These are phyloP conservation scores for Drosophila pullipes DNA, from an alignment of 2,888 invertebrate genomes.

Conservation along the genomic window DNA sequence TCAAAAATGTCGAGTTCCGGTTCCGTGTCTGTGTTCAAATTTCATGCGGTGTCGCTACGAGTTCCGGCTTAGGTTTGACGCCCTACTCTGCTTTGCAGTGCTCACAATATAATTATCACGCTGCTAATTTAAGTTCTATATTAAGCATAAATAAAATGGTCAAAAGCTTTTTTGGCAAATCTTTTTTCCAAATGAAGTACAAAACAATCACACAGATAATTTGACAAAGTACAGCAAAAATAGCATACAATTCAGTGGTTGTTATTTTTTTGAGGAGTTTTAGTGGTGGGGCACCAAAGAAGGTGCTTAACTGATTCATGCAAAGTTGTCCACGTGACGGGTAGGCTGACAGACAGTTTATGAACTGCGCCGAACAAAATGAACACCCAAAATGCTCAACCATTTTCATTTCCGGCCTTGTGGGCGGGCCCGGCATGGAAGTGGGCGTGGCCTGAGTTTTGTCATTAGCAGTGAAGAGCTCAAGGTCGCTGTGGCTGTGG, in stretches of 20 bases:
- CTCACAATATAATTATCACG: background rate
- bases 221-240: background rate
- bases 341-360: conserved; percentile 1
- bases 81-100: background rate
- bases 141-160: background rate
- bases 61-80: background rate
- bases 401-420: conserved; percentile 26
- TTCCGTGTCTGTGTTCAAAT: background rate
- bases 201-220: background rate
- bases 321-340: conserved; percentile 6
- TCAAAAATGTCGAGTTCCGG: background rate
- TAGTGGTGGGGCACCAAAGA: no score
- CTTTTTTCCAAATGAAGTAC: background rate
- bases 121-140: background rate
- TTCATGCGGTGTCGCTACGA: background rate
- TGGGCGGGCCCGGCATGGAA: background rate
- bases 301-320: conserved; percentile 6
- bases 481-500: conserved; percentile 17
- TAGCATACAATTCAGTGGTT: background rate
- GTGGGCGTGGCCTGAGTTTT: conserved; percentile 6
- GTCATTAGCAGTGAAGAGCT: conserved; percentile 16
- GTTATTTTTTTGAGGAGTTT: background rate
- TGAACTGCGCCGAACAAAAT: background rate
- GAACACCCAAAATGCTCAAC: conserved; percentile 10
- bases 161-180: background rate